Base-by-base conservation (phyloP, 2,888 invertebrate species). In the Nasonia oneida region DNA sequence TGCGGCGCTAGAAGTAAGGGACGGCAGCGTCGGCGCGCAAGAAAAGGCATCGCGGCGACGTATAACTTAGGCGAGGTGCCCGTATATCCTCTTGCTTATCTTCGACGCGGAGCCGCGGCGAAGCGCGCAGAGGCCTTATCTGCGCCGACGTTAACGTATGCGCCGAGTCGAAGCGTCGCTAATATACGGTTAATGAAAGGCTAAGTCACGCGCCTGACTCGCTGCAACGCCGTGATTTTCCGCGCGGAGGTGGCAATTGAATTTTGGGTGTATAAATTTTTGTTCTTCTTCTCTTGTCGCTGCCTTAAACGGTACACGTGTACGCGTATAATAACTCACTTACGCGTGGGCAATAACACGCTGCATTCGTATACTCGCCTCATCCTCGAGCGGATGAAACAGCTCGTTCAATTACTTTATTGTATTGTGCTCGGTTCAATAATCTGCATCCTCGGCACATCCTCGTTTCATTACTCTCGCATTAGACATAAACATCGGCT, bases 171-270 rank as follows among this genome's bases (percentile, higher is more conserved):
- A 87, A 86, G 89, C 86, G 88, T 84, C 88, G 89, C 89, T 90
- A 90, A 90, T 90, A 89, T 90, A 90, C 88, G 90, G 90, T 89
- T 90, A 90, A 90, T 90, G 90, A 91, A 90, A 90, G 89, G 85
- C 89, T 87, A 87, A 87, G 88, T 88, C 90, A 88, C 88, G 89
- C 89, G 89, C 77, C n/a, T 61, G n/a, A 61, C 81, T 85, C 29
- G 61, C 29, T 71, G 42, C 37, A 75, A 29, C 76, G 33, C 39
- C 67, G 23, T 53, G 18, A 53, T 53, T 53, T 53, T 74, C 50
- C 15, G 61, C 42, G 47, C 74, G 47, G 15, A 5, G 15, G 33
- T 71, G 71, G 71, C 3, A 71, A 71, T 71, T 71, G 39, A 71
- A 71, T 71, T 71, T 39, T 37, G 39, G 18, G 47, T 47, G 12